Percentiles rank a stretch among this genome's conserved stretches.
Conservation (phyloP, 2,797 vertebrate species). For the Chromobotia macracanthus region DNA sequence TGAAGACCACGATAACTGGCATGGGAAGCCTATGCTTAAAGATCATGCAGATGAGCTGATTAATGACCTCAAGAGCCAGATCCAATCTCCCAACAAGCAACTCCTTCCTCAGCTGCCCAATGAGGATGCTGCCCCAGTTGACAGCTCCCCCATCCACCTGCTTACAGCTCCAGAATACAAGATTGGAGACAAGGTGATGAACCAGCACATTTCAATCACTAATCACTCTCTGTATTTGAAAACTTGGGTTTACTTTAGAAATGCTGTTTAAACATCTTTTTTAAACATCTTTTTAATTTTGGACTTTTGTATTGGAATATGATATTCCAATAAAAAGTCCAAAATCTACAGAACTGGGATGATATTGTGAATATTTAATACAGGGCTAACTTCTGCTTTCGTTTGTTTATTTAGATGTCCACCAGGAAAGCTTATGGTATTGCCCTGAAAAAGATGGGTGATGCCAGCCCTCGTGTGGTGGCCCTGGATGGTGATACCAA, state of each 20-base stretch:
- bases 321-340: too few relatives aligned
- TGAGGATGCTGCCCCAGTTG: conserved; percentile 74
- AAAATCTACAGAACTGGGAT: too few relatives aligned
- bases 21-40: conserved; percentile 86
- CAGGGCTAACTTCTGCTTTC: neutral
- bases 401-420: conserved; percentile 72
- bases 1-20: conserved; percentile 86
- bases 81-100: conserved; percentile 77
- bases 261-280: too few relatives aligned
- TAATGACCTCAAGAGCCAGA: conserved; percentile 75
- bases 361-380: too few relatives aligned
- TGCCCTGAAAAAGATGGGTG: conserved; percentile 81
- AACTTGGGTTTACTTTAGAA: too few relatives aligned
- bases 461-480: conserved; percentile 78
- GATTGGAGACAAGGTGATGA: conserved; percentile 79
- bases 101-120: conserved; percentile 74
- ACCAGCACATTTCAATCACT: neutral
- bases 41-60: conserved; percentile 78
- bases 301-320: too few relatives aligned
- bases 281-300: too few relatives aligned
- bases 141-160: conserved; percentile 69
- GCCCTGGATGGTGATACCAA: conserved; percentile 87
- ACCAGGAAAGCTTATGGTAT: conserved; percentile 85
- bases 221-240: too few relatives aligned
- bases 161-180: conserved; percentile 76